phyloP scores from a whole-genome alignment of 2,888 invertebrate genomes.

The Anagyrus pseudococci region DNA sequence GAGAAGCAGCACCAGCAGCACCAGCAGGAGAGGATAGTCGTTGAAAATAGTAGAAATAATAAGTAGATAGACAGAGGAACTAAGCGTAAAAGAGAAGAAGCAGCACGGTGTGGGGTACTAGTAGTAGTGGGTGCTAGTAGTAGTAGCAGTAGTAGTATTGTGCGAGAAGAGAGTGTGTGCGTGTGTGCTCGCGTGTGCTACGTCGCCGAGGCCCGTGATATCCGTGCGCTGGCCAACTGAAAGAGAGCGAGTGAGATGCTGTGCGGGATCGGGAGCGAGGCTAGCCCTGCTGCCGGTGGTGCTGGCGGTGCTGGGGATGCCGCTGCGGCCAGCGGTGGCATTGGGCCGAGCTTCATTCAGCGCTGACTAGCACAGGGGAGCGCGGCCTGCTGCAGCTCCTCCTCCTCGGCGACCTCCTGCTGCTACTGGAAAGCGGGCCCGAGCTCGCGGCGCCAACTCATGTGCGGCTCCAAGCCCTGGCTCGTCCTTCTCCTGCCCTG shows the following conservation, averaged over 20 bases:
- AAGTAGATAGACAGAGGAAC: too few relatives aligned
- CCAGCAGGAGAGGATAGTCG: too few relatives aligned
- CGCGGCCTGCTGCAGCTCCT: neutral
- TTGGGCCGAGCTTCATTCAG: neutral
- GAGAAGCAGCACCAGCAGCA: too few relatives aligned
- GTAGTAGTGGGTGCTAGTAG: too few relatives aligned
- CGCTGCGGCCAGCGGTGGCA: neutral
- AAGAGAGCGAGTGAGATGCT: neutral
- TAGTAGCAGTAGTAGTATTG: too few relatives aligned
- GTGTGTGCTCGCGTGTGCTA: too few relatives aligned
- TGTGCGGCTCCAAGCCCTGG: conserved; percentile 50
- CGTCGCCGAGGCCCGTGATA: too few relatives aligned
- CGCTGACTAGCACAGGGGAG: neutral
- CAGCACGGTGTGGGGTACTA: too few relatives aligned
- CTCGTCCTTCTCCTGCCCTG: conserved; percentile 49
- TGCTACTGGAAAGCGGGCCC: conserved; percentile 39
- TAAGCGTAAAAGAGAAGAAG: too few relatives aligned
- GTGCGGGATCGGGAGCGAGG: neutral
- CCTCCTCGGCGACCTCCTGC: neutral
- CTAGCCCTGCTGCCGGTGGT: neutral
- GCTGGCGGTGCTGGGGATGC: neutral
- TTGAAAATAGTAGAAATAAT: too few relatives aligned
- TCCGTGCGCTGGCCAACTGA: too few relatives aligned
- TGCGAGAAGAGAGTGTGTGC: too few relatives aligned
- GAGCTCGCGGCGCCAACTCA: conserved; percentile 44